These are phyloP conservation scores for Cydia amplana DNA, from an alignment of 1,140 invertebrate species.

Conservation along the genomic window DNA sequence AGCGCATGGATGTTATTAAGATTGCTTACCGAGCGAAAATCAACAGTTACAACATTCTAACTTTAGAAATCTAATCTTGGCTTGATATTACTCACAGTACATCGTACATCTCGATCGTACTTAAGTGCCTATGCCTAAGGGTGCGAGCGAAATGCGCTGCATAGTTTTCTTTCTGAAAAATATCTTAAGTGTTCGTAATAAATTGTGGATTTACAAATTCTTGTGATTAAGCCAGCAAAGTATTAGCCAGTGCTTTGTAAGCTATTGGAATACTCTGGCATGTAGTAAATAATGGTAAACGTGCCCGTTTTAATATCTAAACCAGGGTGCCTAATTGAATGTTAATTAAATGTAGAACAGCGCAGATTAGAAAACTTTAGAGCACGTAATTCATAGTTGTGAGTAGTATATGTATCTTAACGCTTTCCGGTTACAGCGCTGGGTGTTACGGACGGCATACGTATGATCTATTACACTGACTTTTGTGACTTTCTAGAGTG, in stretches of 20 bases:
- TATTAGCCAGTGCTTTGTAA: background rate
- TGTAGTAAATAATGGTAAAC: background rate
- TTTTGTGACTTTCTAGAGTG: too few relatives aligned
- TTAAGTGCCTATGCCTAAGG: too few relatives aligned
- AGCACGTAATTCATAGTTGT: background rate
- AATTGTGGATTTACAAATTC: too few relatives aligned
- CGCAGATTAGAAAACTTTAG: background rate
- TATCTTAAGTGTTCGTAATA: too few relatives aligned
- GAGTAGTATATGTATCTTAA: too few relatives aligned
- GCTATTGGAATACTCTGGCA: background rate
- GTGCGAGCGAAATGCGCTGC: too few relatives aligned
- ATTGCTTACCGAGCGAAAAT: background rate
- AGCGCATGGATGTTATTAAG: background rate
- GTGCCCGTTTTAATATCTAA: background rate
- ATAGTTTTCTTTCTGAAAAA: too few relatives aligned
- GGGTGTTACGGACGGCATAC: background rate
- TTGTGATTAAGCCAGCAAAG: too few relatives aligned
- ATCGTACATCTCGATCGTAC: too few relatives aligned
- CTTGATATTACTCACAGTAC: too few relatives aligned
- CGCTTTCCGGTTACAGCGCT: background rate
- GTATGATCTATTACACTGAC: too few relatives aligned
- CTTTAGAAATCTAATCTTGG: too few relatives aligned
- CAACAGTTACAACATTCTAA: background rate
- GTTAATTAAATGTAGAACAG: slow-evolving; percentile 9
- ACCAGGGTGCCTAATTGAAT: slow-evolving; percentile 14